A percentile compares a stretch with the other conserved stretches of the same genome.
These are phyloP conservation scores for Drosophila sordidapex DNA, from an alignment of 2,888 invertebrate genomes.

Conservation along the genomic window DNA sequence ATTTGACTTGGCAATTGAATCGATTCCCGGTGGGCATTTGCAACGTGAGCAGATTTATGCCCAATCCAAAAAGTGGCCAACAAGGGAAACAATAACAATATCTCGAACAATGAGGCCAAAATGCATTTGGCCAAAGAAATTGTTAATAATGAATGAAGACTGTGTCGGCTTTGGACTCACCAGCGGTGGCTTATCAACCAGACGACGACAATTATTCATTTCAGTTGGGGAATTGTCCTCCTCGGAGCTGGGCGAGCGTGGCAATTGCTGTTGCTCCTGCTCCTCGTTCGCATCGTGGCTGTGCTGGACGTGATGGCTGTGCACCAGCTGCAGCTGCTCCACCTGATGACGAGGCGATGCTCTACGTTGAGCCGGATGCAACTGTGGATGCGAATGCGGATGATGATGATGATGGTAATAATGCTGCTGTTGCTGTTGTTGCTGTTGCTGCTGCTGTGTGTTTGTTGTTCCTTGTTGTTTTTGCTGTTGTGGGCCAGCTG, in stretches of 20 bases:
- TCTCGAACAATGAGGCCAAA: slow-evolving; percentile 9
- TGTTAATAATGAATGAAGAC: slow-evolving; percentile 41
- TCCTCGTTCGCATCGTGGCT: slow-evolving; percentile 44
- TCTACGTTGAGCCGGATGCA: slow-evolving; percentile 46
- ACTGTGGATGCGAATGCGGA: slow-evolving; percentile 50
- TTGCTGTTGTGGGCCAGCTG: slow-evolving; percentile 28
- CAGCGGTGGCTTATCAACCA: slow-evolving; percentile 92
- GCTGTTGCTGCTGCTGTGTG: slow-evolving; percentile 39
- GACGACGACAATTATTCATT: slow-evolving; percentile 92
- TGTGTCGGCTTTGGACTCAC: slow-evolving; percentile 69
- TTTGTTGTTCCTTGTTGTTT: slow-evolving; percentile 19
- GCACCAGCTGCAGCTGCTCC: slow-evolving; percentile 73
- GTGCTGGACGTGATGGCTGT: slow-evolving; percentile 62
- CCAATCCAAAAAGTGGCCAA: slow-evolving; percentile 3
- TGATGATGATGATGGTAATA: slow-evolving; percentile 62
- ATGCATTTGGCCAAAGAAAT: slow-evolving; percentile 35
- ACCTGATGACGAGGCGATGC: slow-evolving; percentile 57
- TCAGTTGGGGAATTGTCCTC: slow-evolving; percentile 95
- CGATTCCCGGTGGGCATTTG: slow-evolving; percentile 19
- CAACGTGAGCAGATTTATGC: slow-evolving; percentile 51
- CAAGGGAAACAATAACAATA: slow-evolving; percentile 38
- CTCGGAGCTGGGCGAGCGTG: slow-evolving; percentile 88
- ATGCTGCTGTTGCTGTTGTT: slow-evolving; percentile 53
- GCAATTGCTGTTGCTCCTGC: slow-evolving; percentile 61
- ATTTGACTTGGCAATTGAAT: slow-evolving; percentile 27